These are phyloP conservation scores for Monochamus saltuarius DNA, from an alignment of 1,140 invertebrate genomes.

Conservation along the genomic window DNA sequence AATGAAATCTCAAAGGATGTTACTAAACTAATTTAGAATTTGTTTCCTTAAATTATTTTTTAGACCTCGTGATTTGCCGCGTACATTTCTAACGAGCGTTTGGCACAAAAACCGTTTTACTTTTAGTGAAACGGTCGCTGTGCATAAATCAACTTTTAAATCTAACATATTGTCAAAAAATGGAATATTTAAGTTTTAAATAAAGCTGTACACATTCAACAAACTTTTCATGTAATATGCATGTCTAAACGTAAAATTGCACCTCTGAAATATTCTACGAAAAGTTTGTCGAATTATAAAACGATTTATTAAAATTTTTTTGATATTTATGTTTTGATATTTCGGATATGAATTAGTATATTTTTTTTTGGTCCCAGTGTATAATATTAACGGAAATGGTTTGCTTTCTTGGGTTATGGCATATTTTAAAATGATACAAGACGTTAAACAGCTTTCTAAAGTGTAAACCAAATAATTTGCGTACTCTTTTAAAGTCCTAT, in stretches of 20 bases:
- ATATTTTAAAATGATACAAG: conserved; percentile 41
- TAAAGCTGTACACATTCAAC: conserved; percentile 26
- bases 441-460: conserved; percentile 15
- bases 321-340: conserved; percentile 44
- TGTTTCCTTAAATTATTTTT: conserved; percentile 17
- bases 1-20: neutral
- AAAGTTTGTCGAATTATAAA: conserved; percentile 12
- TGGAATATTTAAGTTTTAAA: conserved; percentile 42
- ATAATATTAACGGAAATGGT: conserved; percentile 23
- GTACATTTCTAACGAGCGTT: neutral
- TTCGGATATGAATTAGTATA: conserved; percentile 45
- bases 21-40: conserved; percentile 13
- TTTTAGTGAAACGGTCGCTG: conserved; percentile 8
- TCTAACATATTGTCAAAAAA: conserved; percentile 51
- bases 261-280: conserved; percentile 14
- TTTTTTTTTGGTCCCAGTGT: conserved; percentile 46
- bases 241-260: conserved; percentile 18
- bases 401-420: conserved; percentile 35
- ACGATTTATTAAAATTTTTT: conserved; percentile 30
- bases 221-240: conserved; percentile 22
- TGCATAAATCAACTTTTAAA: conserved; percentile 14
- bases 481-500: conserved; percentile 28
- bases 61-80: neutral
- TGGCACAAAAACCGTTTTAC: conserved; percentile 29
- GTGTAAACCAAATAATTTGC: conserved; percentile 15